A percentile compares a stretch with the other conserved stretches of the same genome.
Evolutionary conservation across 2,113 vertebrate species (phyloP).

Genomic region (Clarias magur): DNA sequence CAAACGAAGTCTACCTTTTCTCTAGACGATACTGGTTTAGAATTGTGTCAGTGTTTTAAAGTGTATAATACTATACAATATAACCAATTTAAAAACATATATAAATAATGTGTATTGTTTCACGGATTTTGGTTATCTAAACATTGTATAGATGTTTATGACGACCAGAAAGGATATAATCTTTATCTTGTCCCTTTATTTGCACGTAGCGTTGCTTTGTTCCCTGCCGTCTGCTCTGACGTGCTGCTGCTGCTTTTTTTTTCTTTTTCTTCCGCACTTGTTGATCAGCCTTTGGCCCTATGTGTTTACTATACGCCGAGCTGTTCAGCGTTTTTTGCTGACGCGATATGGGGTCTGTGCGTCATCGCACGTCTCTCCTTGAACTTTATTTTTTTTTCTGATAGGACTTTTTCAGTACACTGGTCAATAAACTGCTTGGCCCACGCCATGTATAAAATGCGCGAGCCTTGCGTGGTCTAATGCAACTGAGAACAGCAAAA

Average conservation of each 20-base stretch:
- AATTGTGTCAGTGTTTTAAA: background rate
- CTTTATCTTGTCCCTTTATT: background rate
- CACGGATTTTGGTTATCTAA: background rate
- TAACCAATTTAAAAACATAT: background rate
- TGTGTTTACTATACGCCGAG: conserved; percentile 37
- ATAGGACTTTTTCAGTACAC: conserved; percentile 51
- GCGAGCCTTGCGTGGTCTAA: background rate
- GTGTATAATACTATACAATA: background rate
- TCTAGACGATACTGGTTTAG: background rate
- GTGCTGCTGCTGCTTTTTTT: background rate
- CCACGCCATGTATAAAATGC: conserved; percentile 51
- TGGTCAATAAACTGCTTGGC: conserved; percentile 55
- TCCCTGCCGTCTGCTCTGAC: background rate
- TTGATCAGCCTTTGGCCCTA: conserved; percentile 29
- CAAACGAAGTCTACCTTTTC: background rate
- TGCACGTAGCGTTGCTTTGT: conserved; percentile 13
- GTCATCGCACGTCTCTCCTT: conserved; percentile 50
- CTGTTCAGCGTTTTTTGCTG: conserved; percentile 38
- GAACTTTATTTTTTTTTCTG: conserved; percentile 42
- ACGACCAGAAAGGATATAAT: background rate
- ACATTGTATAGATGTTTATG: background rate
- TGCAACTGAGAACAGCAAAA: background rate
- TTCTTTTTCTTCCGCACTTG: background rate
- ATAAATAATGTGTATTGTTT: background rate
- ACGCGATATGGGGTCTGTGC: conserved; percentile 35